These are phyloP conservation scores for Amiota communis DNA, from an alignment of 2,888 invertebrate genomes.

Conservation along the genomic window DNA sequence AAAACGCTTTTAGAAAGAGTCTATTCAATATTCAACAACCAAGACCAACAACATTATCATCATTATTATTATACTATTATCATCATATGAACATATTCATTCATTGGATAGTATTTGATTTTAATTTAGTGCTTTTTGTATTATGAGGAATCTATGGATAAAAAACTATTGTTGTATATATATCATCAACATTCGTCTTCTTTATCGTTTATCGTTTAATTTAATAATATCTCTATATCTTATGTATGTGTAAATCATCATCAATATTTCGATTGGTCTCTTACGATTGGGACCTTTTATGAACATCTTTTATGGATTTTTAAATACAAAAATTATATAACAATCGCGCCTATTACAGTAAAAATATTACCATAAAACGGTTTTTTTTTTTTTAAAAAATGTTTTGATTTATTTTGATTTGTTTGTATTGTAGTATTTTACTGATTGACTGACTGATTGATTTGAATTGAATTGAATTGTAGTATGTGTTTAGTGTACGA, in stretches of 20 bases:
- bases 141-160: constrained; percentile 74
- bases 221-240: too few species aligned
- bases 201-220: too few species aligned
- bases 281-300: too few species aligned
- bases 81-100: not conserved
- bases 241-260: too few species aligned
- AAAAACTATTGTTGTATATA: not conserved
- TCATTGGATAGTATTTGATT: constrained; percentile 55
- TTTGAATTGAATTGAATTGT: constrained; percentile 1
- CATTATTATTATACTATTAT: constrained; percentile 10
- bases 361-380: constrained; percentile 10
- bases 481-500: not conserved
- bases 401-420: too few species aligned
- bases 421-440: too few species aligned
- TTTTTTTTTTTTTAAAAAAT: too few species aligned
- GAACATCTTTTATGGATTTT: not conserved
- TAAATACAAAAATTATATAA: not conserved
- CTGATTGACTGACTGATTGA: not conserved
- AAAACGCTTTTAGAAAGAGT: not conserved
- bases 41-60: constrained; percentile 57
- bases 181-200: too few species aligned
- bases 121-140: constrained; percentile 73
- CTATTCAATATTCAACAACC: constrained; percentile 60
- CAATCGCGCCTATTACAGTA: constrained; percentile 18
- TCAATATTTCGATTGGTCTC: too few species aligned